phyloP scores from a whole-genome alignment of 2,113 vertebrate species.

The Phyllostomus discolor region DNA sequence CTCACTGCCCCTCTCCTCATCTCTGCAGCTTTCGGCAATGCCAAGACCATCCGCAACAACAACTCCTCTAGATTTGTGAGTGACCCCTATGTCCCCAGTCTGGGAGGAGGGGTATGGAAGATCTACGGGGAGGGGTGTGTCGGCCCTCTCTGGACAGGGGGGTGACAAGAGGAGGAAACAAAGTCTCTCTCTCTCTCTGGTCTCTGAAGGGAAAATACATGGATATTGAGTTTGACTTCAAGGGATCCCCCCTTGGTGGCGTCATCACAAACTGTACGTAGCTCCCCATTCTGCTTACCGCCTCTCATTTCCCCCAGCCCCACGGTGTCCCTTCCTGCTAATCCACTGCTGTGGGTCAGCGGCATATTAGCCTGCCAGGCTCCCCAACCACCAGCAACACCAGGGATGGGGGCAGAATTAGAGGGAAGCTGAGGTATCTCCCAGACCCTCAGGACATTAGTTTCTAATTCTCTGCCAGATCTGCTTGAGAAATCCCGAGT shows the following conservation, averaged over 20 bases:
- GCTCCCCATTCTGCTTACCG: not conserved
- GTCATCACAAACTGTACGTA: conserved; percentile 86
- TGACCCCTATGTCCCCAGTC: not conserved
- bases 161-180: not conserved
- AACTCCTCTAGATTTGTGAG: conserved; percentile 87
- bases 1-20: not conserved
- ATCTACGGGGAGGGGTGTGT: not conserved
- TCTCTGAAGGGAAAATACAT: conserved; percentile 85
- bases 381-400: not conserved
- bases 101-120: not conserved
- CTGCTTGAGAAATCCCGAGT: conserved; percentile 87
- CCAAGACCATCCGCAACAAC: conserved; percentile 84
- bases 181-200: not conserved
- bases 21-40: conserved; percentile 82
- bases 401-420: not conserved
- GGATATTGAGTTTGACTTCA: conserved; percentile 89
- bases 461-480: conserved; percentile 65
- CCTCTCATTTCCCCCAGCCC: accelerated
- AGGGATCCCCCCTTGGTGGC: conserved; percentile 84
- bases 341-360: not conserved
- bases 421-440: not conserved
- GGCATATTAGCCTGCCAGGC: not conserved
- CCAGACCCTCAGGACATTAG: not conserved
- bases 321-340: not conserved
- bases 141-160: accelerated